Base-by-base conservation (phyloP, 1,140 invertebrate species). In the Chrysopa pallens region DNA sequence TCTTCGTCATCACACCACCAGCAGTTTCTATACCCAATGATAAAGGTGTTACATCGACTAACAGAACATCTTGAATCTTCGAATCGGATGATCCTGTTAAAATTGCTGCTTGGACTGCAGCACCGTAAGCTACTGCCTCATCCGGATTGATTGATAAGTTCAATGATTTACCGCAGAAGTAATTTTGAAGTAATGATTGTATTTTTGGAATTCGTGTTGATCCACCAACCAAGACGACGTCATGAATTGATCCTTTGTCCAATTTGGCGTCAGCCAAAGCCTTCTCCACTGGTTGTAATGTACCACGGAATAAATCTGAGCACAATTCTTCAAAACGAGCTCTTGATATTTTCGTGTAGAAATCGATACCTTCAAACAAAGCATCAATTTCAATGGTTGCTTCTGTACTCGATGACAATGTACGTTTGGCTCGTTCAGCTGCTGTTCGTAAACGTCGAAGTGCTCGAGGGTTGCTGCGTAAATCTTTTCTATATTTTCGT, bases 151-250 rank as follows among this genome's bases (percentile, higher is more conserved):
- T 65, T 31, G 66, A 70, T 44, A 75, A 64, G 47, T 65, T 67
- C 33, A 67, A 48, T 39, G 57, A 53, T 51, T 66, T 66, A n/a
- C 63, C 63, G 42, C 55, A 59, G 59, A 67, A 67, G 54, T 59
- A 65, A 47, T 61, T 62, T 48, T 64, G 63, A 6, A 71, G 55
- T 36, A 70, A 44, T 29, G 49, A 59, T 51, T 70, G 68, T 3
- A 71, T 59, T 52, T 70, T 71, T 1, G 67, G 68, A 40, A 70
- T 70, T 31, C 78, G 63, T 4, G 74, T 81, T 0, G 78, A 80
- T 2, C 78, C 78, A 27, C 78, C 78, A 31, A 82, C 78, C 36
- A 82, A 62, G 1, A 81, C 76, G 35, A 82, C 72, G 46, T 81
- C 78, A 52, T 80, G 65, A 43, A 81, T 76, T 42, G 61, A 52